Conservation (phyloP, 2,888 invertebrate species). For the Cheilosia soror region DNA sequence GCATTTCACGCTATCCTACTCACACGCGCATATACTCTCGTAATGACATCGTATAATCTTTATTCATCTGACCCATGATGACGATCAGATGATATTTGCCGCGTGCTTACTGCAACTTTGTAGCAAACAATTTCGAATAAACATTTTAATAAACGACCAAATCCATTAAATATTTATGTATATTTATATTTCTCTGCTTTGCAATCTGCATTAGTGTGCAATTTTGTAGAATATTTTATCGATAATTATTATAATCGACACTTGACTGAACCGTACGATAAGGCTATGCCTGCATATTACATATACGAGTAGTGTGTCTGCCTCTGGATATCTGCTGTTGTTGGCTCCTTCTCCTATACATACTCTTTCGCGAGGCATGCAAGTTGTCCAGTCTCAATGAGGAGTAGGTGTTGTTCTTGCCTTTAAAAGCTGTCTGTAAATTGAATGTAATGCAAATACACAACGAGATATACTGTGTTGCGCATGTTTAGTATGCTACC, state of each 20-base stretch:
- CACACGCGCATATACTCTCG: constrained; percentile 13
- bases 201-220: constrained; percentile 56
- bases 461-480: not conserved
- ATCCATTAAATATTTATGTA: constrained; percentile 80
- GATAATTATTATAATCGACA: constrained; percentile 82
- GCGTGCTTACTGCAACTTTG: constrained; percentile 71
- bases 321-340: not conserved
- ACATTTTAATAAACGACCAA: constrained; percentile 83
- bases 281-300: not conserved
- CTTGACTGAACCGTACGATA: constrained; percentile 77
- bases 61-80: constrained; percentile 71
- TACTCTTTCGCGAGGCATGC: constrained; percentile 3
- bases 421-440: constrained; percentile 29
- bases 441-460: not conserved
- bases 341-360: constrained; percentile 38
- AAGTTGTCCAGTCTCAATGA: constrained; percentile 31
- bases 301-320: not conserved
- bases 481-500: not conserved
- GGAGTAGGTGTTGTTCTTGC: constrained; percentile 39
- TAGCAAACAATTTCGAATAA: constrained; percentile 81
- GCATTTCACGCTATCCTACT: constrained; percentile 42
- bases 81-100: constrained; percentile 58
- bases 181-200: constrained; percentile 63
- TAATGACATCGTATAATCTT: constrained; percentile 73
- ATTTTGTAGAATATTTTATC: constrained; percentile 81